Percentiles rank a stretch among this genome's conserved stretches.
Evolutionary conservation across 2,113 vertebrate genomes (phyloP).

Genomic region (Leuciscus idus): DNA sequence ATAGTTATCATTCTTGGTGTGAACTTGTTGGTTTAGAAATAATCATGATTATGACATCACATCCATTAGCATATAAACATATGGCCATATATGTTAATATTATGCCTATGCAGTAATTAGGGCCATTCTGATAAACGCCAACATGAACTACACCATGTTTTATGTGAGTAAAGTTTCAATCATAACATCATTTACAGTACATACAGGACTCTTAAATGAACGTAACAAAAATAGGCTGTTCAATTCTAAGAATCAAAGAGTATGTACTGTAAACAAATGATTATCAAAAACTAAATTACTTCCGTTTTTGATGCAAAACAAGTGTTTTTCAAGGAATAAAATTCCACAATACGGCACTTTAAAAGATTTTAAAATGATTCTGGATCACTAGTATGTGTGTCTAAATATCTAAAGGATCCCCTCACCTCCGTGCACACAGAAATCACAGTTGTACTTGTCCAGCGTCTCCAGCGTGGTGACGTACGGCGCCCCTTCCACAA

Average conservation of each 20-base stretch:
- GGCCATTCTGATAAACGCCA: background rate
- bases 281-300: background rate
- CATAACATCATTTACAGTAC: background rate
- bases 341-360: background rate
- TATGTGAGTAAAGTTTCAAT: background rate
- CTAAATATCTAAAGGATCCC: background rate
- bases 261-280: background rate
- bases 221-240: too few relatives aligned
- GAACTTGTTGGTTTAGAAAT: background rate
- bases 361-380: background rate
- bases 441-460: constrained; percentile 92
- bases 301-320: background rate
- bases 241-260: background rate
- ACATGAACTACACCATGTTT: background rate
- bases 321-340: background rate
- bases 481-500: constrained; percentile 92
- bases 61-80: background rate
- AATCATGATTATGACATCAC: background rate
- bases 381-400: too few relatives aligned
- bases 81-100: background rate
- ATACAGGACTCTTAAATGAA: background rate
- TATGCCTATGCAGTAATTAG: background rate
- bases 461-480: constrained; percentile 95
- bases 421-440: constrained; percentile 96
- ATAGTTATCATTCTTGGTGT: background rate